A percentile compares a stretch with the other conserved stretches of the same genome.
Conservation (phyloP, 2,797 vertebrate species). For the Hyperoplus immaculatus region DNA sequence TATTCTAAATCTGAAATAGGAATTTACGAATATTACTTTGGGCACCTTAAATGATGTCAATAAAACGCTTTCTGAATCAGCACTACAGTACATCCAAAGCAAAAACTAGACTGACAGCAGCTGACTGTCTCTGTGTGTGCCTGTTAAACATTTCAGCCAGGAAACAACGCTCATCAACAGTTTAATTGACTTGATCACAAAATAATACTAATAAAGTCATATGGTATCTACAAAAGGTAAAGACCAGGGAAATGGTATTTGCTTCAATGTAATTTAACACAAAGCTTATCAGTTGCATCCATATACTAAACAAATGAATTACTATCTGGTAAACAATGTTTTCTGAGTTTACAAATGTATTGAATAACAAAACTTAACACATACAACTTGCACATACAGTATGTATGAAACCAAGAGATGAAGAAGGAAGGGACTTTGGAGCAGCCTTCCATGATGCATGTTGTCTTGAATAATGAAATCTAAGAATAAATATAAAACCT, state of each 20-base stretch:
- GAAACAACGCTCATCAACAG: not conserved
- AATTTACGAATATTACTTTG: not conserved
- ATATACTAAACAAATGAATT: not conserved
- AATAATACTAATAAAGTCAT: not conserved
- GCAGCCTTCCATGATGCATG: not conserved
- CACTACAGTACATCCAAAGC: not conserved
- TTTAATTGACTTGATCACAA: not conserved
- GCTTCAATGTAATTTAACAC: not conserved
- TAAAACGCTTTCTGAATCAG: slow-evolving; percentile 7
- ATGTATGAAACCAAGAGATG: not conserved
- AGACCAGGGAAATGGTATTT: not conserved
- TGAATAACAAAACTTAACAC: no score
- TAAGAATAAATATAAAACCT: not conserved
- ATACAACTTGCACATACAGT: no score
- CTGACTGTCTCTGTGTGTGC: slow-evolving; percentile 8
- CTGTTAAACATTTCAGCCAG: not conserved
- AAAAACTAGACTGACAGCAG: slow-evolving; percentile 14
- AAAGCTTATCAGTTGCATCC: not conserved
- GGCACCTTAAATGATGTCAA: not conserved
- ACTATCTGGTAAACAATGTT: not conserved
- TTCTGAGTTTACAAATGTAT: not conserved
- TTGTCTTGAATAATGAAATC: not conserved
- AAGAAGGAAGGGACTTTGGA: not conserved
- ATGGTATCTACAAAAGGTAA: not conserved
- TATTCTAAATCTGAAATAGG: slow-evolving; percentile 1